Evolutionary conservation across 2,888 invertebrate genomes (phyloP).

Genomic region (Cephus runcator): DNA sequence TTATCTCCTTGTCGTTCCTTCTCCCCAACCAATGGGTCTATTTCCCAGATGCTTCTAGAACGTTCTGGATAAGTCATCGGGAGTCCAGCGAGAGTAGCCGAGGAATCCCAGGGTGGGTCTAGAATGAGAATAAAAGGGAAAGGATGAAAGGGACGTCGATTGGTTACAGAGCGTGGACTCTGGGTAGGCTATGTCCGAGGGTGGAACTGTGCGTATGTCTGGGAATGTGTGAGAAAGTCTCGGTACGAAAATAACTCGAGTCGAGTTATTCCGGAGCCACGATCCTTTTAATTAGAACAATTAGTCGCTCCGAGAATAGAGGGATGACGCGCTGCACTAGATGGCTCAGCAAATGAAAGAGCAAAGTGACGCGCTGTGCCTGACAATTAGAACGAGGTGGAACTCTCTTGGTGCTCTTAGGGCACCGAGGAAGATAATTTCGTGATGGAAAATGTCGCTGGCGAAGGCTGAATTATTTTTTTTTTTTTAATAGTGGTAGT

Average conservation of each 20-base stretch:
- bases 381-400: background rate
- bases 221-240: slow-evolving; percentile 12
- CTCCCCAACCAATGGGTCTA: background rate
- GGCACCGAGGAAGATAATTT: background rate
- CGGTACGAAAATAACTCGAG: slow-evolving; percentile 53
- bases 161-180: slow-evolving; percentile 10
- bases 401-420: background rate
- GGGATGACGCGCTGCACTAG: slow-evolving; percentile 41
- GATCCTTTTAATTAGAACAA: slow-evolving; percentile 60
- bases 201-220: slow-evolving; percentile 5
- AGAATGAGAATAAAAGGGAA: background rate
- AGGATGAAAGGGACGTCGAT: background rate
- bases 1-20: background rate
- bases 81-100: background rate
- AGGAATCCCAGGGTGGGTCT: background rate
- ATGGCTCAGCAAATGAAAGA: background rate
- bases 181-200: slow-evolving; percentile 32
- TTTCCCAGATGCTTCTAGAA: background rate
- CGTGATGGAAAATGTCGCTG: background rate
- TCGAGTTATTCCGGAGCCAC: slow-evolving; percentile 53
- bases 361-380: background rate
- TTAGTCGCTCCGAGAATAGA: slow-evolving; percentile 55
- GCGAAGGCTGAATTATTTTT: background rate
- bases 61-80: background rate
- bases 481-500: background rate